Conservation (phyloP, 2,113 vertebrate genomes). For the Siphamia tubifer region DNA sequence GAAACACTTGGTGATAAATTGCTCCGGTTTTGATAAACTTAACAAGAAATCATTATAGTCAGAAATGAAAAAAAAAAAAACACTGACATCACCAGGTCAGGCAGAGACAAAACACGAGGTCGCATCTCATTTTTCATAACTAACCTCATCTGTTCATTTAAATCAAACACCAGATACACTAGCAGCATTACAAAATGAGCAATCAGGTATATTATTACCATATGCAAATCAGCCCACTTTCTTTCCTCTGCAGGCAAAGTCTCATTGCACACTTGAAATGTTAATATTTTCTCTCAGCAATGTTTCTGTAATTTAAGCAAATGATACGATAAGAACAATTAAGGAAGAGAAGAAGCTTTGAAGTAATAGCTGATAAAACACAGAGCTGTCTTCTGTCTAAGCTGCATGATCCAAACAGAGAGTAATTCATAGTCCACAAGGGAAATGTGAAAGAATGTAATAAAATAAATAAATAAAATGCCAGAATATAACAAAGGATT, state of each 20-base stretch:
- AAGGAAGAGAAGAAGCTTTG: slow-evolving; percentile 13
- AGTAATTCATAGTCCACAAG: slow-evolving; percentile 5
- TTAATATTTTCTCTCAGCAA: slow-evolving; percentile 41
- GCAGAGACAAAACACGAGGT: slow-evolving; percentile 10
- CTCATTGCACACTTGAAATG: slow-evolving; percentile 44
- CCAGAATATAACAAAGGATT: slow-evolving; percentile 3
- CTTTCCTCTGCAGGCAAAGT: slow-evolving; percentile 11
- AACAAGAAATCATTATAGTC: slow-evolving; percentile 36
- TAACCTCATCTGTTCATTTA: slow-evolving; percentile 34
- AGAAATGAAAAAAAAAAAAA: not conserved
- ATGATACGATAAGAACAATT: slow-evolving; percentile 43
- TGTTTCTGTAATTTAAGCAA: slow-evolving; percentile 47
- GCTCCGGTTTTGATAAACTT: slow-evolving; percentile 29
- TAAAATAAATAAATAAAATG: too few species aligned
- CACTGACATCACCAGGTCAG: slow-evolving; percentile 3
- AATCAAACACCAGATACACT: slow-evolving; percentile 37
- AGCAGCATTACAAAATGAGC: slow-evolving; percentile 9
- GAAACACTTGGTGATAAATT: slow-evolving; percentile 36
- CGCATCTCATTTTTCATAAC: slow-evolving; percentile 14
- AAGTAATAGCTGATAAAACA: slow-evolving; percentile 11
- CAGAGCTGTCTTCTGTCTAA: not conserved
- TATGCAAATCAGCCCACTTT: slow-evolving; percentile 43
- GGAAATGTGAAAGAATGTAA: not conserved
- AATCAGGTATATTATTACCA: slow-evolving; percentile 44
- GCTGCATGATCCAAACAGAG: slow-evolving; percentile 8